Evolutionary conservation across 2,113 vertebrate species (phyloP), one percentile per base, ranked within the genome.

Genomic region (Lasiurus borealis): DNA sequence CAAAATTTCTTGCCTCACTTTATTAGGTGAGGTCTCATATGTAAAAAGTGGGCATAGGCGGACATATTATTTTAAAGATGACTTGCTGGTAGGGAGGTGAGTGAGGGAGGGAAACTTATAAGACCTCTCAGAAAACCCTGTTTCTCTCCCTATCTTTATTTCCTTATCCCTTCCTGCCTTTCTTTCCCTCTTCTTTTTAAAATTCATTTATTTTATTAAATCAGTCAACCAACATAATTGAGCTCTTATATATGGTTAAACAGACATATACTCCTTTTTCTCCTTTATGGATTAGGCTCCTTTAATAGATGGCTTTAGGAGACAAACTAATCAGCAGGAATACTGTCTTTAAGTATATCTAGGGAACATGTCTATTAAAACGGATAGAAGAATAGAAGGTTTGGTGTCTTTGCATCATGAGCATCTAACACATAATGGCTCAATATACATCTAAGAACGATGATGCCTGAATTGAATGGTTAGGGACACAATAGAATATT

Each of bases 1-100:
- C 27, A 80, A 71, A 88, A 25, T 78, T 71, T 80, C 13, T 68
- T 92, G 80, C 54, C 77, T 31, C 29, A 23, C 64, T 95, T 91
- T 84, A 69, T 54, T 64, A 52, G 68, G 54, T 91, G 69, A 91
- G 69, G 34, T 54, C 62, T 44, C 31, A 19, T 13, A 27, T 10
- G 34, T 9, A 36, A 54, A 50, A 25, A 46, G 29, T 8, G 9
- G 52, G 77, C 52, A 14, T 10, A 54, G 40, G 71, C 29, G 10
- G 14, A 57, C 25, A 27, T 62, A 9, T 16, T 80, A 29, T 50
- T 82, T 64, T 68, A 50, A 86, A 93, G 81, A 46, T 44, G 23
- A 50, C 52, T 69, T 80, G 27, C 34, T 44, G 18, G 2, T 7
- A 36, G 11, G 78, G 6, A 13, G 15, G 3, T 1, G 15, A 1